Conservation (phyloP, 2,113 vertebrate genomes). For the Isurus oxyrinchus region DNA sequence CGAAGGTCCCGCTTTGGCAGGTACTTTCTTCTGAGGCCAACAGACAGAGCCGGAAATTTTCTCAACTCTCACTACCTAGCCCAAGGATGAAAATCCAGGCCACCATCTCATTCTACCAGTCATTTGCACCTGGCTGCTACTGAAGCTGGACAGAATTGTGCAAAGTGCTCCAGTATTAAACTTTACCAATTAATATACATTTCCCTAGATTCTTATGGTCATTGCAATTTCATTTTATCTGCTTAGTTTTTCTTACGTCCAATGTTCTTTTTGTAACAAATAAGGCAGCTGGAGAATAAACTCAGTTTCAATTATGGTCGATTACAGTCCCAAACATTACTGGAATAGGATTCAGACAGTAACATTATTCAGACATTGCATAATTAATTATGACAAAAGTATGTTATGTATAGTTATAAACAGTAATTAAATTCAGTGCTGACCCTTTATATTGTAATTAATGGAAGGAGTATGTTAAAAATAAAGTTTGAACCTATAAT, state of each 20-base stretch:
- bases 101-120: neutral
- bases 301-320: neutral
- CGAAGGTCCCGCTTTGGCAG: no score
- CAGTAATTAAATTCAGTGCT: neutral
- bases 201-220: neutral
- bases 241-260: neutral
- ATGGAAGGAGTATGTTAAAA: constrained; percentile 1
- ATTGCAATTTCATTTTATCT: neutral
- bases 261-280: neutral
- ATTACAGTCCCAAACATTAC: neutral
- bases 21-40: no score
- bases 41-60: no score
- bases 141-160: neutral
- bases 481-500: neutral
- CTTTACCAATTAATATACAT: neutral
- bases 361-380: neutral
- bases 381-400: neutral
- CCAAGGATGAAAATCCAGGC: neutral
- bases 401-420: constrained; percentile 9
- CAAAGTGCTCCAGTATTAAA: neutral
- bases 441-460: neutral
- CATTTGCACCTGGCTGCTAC: neutral
- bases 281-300: neutral
- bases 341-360: neutral
- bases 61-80: neutral